phyloP scores from a whole-genome alignment of 2,113 vertebrate species.

The Ginglymostoma cirratum region DNA sequence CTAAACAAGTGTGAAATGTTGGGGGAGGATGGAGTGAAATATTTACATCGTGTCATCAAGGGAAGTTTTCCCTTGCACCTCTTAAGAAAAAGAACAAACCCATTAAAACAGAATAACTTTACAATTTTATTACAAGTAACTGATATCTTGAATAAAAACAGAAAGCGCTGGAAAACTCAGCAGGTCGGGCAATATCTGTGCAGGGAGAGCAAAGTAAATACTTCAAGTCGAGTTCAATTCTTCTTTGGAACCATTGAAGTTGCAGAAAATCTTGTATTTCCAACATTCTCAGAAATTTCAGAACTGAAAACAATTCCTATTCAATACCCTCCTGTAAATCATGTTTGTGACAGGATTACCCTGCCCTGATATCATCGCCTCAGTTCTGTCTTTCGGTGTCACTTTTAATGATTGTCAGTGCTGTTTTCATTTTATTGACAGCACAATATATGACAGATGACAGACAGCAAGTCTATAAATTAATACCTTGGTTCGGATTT shows the following conservation, averaged over 20 bases:
- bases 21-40: background rate
- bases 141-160: too few species aligned
- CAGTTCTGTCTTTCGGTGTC: background rate
- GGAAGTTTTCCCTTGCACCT: background rate
- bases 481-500: background rate
- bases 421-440: constrained; percentile 22
- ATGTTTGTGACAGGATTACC: background rate
- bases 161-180: too few species aligned
- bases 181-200: too few species aligned
- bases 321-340: background rate
- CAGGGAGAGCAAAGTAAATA: too few species aligned
- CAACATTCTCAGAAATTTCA: background rate
- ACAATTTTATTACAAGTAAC: background rate
- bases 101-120: background rate
- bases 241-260: background rate
- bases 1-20: background rate
- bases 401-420: background rate
- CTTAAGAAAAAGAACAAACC: background rate
- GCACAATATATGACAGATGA: constrained; percentile 19
- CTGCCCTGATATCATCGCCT: background rate
- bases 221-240: too few species aligned
- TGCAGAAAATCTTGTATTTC: too few species aligned
- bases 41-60: background rate
- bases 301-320: background rate
- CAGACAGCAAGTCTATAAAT: constrained; percentile 1